Evolutionary conservation across 1,140 invertebrate species (phyloP).

Genomic region (Aradophagus sp.): DNA sequence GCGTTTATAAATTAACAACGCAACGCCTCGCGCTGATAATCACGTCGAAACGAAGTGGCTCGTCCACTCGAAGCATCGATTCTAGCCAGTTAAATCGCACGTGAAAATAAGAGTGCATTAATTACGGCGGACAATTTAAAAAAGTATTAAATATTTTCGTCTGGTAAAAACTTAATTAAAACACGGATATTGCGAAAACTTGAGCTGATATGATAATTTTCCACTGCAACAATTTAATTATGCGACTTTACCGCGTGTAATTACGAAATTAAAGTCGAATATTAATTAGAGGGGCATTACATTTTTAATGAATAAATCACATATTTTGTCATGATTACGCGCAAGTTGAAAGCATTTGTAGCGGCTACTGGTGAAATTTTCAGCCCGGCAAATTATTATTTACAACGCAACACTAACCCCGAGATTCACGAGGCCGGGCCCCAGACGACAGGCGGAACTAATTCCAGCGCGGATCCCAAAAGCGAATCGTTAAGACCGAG

Average conservation of each 20-base stretch:
- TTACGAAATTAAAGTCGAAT: constrained; percentile 41
- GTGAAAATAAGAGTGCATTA: constrained; percentile 12
- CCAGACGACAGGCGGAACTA: constrained; percentile 51
- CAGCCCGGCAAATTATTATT: constrained; percentile 49
- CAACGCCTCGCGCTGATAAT: constrained; percentile 12
- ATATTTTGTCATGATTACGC: constrained; percentile 50
- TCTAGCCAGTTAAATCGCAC: background rate
- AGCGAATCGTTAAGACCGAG: constrained; percentile 49
- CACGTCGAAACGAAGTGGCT: background rate
- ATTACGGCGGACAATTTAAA: constrained; percentile 2
- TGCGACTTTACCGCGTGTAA: constrained; percentile 25
- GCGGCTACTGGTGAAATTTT: constrained; percentile 47
- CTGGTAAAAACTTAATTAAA: constrained; percentile 39
- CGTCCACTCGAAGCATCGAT: constrained; percentile 1
- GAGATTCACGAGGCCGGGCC: constrained; percentile 39
- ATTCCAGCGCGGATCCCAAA: constrained; percentile 42
- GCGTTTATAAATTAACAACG: no score
- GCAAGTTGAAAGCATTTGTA: constrained; percentile 32
- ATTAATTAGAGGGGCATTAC: constrained; percentile 40
- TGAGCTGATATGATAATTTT: constrained; percentile 32
- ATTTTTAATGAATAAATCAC: constrained; percentile 53
- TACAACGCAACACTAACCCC: constrained; percentile 46
- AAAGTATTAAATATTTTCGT: constrained; percentile 5
- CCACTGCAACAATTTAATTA: constrained; percentile 41
- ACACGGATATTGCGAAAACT: constrained; percentile 26